Base-by-base conservation (phyloP, 2,797 vertebrate genomes). In the Kryptopterus vitreolus region DNA sequence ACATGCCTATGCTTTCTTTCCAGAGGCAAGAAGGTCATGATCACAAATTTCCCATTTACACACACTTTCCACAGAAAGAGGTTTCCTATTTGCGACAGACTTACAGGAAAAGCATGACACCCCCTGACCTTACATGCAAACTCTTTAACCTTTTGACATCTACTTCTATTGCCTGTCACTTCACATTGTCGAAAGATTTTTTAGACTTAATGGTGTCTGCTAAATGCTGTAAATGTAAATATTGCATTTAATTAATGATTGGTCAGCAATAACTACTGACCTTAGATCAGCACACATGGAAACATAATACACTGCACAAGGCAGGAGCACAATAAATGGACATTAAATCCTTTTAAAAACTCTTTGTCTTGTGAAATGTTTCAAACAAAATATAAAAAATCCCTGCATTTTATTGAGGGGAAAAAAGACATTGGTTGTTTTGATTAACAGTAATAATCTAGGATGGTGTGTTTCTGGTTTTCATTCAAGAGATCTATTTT, bases 1-100 rank as follows among this genome's bases (percentile, higher is more conserved):
- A 24, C 3, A 43, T 50, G 53, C 33, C 50, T 43, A 52, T 59
- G 38, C 26, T 31, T 70, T 81, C 43, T 65, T 81, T 76, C 59
- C 62, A 52, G 72, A 61, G n/a, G 26, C 13, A 48, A 48, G 18
- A 24, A 35, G 63, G 38, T 53, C 61, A 50, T 53, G 63, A 66
- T n/a, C 61, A 80, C 71, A 68, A 69, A 76, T 69, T 52, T 3
- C 18, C 35, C 35, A 74, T 75, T 76, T 81, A 61, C n/a, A 59
- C 43, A 69, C 24, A 43, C 50, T 57, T 48, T 50, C n/a, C 43
- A 43, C 9, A 69, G 7, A 61, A 55, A 52, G 63, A 52, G 50
- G 53, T 62, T 73, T 76, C 13, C 26, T 81, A 20, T 68, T 66
- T 57, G 38, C 26, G 38, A 59, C 26, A 76, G 53, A 68, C 11